phyloP scores from a whole-genome alignment of 2,113 vertebrate genomes.

The Nipponia nippon region DNA sequence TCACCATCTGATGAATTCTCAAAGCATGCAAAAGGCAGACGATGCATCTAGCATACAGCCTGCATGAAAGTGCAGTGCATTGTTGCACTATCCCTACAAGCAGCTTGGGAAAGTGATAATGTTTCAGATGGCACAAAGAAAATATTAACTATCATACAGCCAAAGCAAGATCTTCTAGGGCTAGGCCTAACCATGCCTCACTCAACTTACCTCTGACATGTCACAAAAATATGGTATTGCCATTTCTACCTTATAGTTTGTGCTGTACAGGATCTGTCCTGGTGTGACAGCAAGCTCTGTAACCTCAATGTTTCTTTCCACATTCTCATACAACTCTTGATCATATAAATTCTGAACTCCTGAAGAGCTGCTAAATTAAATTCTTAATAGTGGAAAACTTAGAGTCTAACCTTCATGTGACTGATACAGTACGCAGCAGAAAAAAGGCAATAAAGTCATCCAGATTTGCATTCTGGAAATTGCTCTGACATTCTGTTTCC shows the following conservation, averaged over 20 bases:
- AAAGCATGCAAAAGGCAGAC: not conserved
- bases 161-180: not conserved
- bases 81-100: not conserved
- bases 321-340: not conserved
- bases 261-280: not conserved
- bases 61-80: accelerated
- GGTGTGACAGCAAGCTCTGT: not conserved
- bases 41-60: not conserved
- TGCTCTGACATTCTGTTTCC: not conserved
- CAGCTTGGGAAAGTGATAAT: not conserved
- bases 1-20: not conserved
- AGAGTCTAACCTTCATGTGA: not conserved
- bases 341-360: not conserved
- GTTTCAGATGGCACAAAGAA: not conserved
- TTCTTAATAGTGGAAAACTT: not conserved
- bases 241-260: not conserved
- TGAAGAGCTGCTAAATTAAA: not conserved
- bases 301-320: not conserved
- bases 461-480: not conserved
- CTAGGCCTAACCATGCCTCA: not conserved
- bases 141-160: not conserved
- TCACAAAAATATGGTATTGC: not conserved
- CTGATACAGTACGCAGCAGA: not conserved
- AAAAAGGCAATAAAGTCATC: not conserved
- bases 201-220: not conserved